A percentile compares a stretch with the other conserved stretches of the same genome.
These are phyloP conservation scores for Allolobophora icterica DNA, from an alignment of 2,888 invertebrate genomes.

Conservation along the genomic window DNA sequence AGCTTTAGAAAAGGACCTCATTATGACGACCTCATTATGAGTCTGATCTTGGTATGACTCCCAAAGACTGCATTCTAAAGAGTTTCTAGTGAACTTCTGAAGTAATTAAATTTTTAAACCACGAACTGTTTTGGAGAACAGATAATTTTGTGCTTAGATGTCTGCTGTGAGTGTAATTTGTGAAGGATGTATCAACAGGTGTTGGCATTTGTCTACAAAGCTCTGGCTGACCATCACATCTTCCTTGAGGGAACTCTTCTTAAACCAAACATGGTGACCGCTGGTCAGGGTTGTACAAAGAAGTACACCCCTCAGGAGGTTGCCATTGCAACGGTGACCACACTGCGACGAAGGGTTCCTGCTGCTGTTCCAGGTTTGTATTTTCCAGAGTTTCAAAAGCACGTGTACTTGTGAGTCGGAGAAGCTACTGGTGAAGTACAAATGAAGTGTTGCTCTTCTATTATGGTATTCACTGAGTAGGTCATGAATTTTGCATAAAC, in stretches of 20 bases:
- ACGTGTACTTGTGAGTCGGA: not conserved
- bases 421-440: not conserved
- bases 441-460: not conserved
- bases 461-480: not conserved
- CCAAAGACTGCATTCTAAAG: too few relatives aligned
- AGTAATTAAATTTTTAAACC: too few relatives aligned
- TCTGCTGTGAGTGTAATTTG: not conserved
- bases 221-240: conserved; percentile 93
- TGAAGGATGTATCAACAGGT: conserved; percentile 69
- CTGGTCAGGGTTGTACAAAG: conserved; percentile 77
- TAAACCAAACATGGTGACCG: conserved; percentile 98
- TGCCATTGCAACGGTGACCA: conserved; percentile 89
- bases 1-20: too few relatives aligned
- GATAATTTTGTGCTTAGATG: not conserved
- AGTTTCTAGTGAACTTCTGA: too few relatives aligned
- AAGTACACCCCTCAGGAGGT: conserved; percentile 82
- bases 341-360: conserved; percentile 90
- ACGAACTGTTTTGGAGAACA: not conserved
- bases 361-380: conserved; percentile 85
- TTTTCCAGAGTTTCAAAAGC: not conserved
- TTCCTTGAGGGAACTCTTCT: conserved; percentile 95
- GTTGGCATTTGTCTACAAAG: conserved; percentile 92
- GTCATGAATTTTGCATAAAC: too few relatives aligned
- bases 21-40: too few relatives aligned
- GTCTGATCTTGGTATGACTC: too few relatives aligned